phyloP scores from a whole-genome alignment of 2,113 vertebrate genomes.

The Myiagra hebetior region DNA sequence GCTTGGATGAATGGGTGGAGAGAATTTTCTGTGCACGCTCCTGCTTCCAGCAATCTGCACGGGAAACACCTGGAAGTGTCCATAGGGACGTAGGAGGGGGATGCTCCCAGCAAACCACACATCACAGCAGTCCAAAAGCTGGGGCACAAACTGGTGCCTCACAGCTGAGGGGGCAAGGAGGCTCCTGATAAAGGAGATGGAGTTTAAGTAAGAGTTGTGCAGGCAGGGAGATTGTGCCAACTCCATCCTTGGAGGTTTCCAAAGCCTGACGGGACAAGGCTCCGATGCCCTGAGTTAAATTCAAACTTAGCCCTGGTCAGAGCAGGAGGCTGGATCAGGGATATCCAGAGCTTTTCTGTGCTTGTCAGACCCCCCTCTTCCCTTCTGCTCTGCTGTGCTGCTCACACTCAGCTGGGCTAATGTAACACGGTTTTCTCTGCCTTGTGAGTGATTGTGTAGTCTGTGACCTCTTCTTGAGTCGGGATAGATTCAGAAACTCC shows the following conservation, averaged over 20 bases:
- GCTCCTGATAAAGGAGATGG: not conserved
- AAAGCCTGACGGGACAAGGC: not conserved
- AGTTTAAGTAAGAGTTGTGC: not conserved
- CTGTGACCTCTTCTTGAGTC: not conserved
- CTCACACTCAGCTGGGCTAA: not conserved
- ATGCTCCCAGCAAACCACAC: not conserved
- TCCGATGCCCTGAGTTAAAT: not conserved
- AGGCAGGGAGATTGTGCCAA: not conserved
- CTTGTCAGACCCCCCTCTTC: not conserved
- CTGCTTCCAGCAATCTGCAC: fast-evolving
- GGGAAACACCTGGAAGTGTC: not conserved
- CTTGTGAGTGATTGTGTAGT: fast-evolving
- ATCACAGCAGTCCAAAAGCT: not conserved
- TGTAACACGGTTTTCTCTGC: fast-evolving
- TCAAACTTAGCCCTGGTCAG: not conserved
- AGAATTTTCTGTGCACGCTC: not conserved
- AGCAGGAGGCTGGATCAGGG: not conserved
- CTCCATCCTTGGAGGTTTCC: not conserved
- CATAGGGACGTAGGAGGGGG: fast-evolving
- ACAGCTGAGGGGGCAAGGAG: not conserved
- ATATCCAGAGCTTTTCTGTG: not conserved
- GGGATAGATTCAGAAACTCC: not conserved
- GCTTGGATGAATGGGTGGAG: fast-evolving
- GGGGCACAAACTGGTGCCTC: not conserved
- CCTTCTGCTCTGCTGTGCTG: not conserved